These are phyloP conservation scores for Dinothrombium tinctorium DNA, from an alignment of 1,140 invertebrate species.

Conservation along the genomic window DNA sequence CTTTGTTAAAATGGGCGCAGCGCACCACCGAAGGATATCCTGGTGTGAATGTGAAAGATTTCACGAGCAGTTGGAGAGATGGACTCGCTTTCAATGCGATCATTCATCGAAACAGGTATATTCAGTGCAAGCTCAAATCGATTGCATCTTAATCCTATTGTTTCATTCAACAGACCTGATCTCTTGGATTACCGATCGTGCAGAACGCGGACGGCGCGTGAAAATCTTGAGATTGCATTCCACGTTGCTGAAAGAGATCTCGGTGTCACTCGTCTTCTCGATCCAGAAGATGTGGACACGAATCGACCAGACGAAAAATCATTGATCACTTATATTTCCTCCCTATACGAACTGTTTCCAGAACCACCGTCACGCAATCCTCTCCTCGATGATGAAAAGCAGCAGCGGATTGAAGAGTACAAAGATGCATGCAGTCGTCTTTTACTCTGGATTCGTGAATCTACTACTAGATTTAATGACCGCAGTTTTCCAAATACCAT, in stretches of 20 bases:
- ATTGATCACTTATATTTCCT: slow-evolving; percentile 96
- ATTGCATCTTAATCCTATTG: slow-evolving; percentile 5
- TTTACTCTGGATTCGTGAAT: slow-evolving; percentile 70
- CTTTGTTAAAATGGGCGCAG: slow-evolving; percentile 80
- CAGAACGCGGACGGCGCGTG: slow-evolving; percentile 42
- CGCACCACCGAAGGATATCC: slow-evolving; percentile 87
- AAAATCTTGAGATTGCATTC: slow-evolving; percentile 87
- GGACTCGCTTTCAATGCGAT: slow-evolving; percentile 96
- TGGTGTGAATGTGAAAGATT: slow-evolving; percentile 78
- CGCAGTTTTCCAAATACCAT: slow-evolving; percentile 71
- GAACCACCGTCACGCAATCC: slow-evolving; percentile 64
- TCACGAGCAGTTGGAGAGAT: slow-evolving; percentile 89
- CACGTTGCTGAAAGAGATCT: slow-evolving; percentile 86
- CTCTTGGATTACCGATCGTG: slow-evolving; percentile 72
- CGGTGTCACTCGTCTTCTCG: slow-evolving; percentile 85
- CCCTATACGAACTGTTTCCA: slow-evolving; percentile 91
- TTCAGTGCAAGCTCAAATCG: not conserved
- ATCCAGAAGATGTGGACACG: slow-evolving; percentile 98
- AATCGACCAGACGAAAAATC: slow-evolving; percentile 97
- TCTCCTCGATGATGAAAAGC: slow-evolving; percentile 71
- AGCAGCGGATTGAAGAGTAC: slow-evolving; percentile 67
- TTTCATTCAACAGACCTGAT: slow-evolving; percentile 47
- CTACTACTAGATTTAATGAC: slow-evolving; percentile 58
- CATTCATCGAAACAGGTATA: slow-evolving; percentile 62
- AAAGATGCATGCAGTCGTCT: slow-evolving; percentile 58